phyloP scores from a whole-genome alignment of 2,113 vertebrate species.

The Mus pahari region DNA sequence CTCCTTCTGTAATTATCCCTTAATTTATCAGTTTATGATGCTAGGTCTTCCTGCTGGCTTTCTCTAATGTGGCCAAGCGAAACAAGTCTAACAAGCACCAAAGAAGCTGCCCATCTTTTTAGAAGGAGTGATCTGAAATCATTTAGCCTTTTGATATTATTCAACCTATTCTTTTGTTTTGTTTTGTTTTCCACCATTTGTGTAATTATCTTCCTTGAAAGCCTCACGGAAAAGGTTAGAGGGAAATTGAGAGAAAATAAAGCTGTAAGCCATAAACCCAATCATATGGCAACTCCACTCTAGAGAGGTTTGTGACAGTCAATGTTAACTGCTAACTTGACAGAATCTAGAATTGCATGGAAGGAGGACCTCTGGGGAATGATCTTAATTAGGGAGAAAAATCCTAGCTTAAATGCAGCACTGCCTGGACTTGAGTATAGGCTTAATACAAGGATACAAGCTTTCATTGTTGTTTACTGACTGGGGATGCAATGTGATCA shows the following conservation, averaged over 20 bases:
- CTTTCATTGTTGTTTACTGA: not conserved
- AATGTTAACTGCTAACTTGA: not conserved
- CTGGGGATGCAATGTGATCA: not conserved
- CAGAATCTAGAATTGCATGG: not conserved
- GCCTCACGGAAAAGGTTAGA: not conserved
- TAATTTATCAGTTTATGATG: conserved; percentile 44
- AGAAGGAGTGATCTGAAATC: not conserved
- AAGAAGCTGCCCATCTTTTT: not conserved
- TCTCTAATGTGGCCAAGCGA: not conserved
- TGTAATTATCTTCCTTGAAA: not conserved
- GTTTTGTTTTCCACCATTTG: not conserved
- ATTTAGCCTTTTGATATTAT: not conserved
- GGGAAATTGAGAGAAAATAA: not conserved
- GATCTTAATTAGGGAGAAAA: not conserved
- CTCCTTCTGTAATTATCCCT: conserved; percentile 58
- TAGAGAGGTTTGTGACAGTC: not conserved
- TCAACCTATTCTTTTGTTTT: no score
- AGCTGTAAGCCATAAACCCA: not conserved
- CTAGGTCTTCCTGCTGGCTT: conserved; percentile 14
- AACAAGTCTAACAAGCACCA: not conserved
- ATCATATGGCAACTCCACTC: not conserved
- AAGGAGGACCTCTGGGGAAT: not conserved
- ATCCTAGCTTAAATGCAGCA: no score
- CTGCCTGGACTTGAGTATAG: not conserved
- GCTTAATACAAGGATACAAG: not conserved